Percentiles rank a stretch among this genome's conserved stretches.
Conservation (phyloP, 2,888 invertebrate genomes). For the Parascotia fuliginaria region DNA sequence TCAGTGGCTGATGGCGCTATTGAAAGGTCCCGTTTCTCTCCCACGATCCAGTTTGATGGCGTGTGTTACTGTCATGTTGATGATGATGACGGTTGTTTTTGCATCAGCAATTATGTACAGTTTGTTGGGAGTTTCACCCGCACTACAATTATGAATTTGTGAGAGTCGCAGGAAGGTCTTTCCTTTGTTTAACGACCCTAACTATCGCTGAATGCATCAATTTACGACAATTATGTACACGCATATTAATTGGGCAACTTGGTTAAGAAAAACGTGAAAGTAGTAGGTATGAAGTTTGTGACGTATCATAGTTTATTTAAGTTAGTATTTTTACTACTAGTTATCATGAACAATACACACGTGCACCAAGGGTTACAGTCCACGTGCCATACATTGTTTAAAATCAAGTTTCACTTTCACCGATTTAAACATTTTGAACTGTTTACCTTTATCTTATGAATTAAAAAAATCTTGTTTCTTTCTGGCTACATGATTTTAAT, state of each 20-base stretch:
- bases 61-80: slow-evolving; percentile 77
- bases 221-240: slow-evolving; percentile 60
- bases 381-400: not conserved
- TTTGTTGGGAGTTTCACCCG: slow-evolving; percentile 77
- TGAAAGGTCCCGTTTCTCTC: slow-evolving; percentile 80
- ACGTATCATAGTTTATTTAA: slow-evolving; percentile 13
- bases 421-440: not conserved
- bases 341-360: not conserved
- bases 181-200: slow-evolving; percentile 73
- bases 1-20: slow-evolving; percentile 67
- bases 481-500: too few relatives aligned
- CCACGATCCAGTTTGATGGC: slow-evolving; percentile 80
- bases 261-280: slow-evolving; percentile 55
- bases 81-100: slow-evolving; percentile 79
- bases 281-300: slow-evolving; percentile 31
- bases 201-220: slow-evolving; percentile 63
- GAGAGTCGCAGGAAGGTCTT: slow-evolving; percentile 71
- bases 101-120: slow-evolving; percentile 82
- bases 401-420: not conserved
- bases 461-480: too few relatives aligned
- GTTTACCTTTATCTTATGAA: not conserved
- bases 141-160: slow-evolving; percentile 79
- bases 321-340: not conserved
- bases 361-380: not conserved
- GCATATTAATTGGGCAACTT: slow-evolving; percentile 68